Evolutionary conservation across 2,888 invertebrate genomes (phyloP).

Genomic region (Epistrophe eligans): DNA sequence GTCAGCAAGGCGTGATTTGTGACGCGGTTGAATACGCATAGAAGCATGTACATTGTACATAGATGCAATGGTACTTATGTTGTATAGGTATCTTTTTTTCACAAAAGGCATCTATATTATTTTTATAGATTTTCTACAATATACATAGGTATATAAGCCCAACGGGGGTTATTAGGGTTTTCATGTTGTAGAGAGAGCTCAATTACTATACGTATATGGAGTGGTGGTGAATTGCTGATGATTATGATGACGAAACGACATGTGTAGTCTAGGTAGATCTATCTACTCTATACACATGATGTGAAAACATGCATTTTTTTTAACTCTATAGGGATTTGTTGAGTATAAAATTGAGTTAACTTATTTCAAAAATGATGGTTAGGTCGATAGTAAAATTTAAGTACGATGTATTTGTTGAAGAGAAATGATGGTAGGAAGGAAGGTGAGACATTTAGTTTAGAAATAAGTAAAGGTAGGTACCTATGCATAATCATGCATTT

Average conservation of each 20-base stretch:
- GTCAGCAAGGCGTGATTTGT: conserved; percentile 51
- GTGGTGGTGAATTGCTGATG: background rate
- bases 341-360: conserved; percentile 51
- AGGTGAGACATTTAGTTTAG: background rate
- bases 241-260: background rate
- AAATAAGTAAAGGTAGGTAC: background rate
- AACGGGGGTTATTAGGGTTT: conserved; percentile 20
- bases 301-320: conserved; percentile 49
- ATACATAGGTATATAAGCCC: too few relatives aligned
- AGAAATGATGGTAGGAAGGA: background rate
- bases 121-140: conserved; percentile 37
- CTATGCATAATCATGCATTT: background rate
- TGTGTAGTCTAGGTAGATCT: background rate
- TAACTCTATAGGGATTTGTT: conserved; percentile 33
- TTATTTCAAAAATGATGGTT: conserved; percentile 17
- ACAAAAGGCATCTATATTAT: background rate
- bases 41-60: too few relatives aligned
- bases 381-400: background rate
- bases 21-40: background rate
- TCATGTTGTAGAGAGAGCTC: background rate
- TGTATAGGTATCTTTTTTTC: background rate
- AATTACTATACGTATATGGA: background rate
- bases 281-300: too few relatives aligned
- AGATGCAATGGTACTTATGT: background rate
- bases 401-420: background rate